Evolutionary conservation across 2,797 vertebrate genomes (phyloP), one percentile per base, ranked within the genome.

Genomic region (Cirrhinus mrigala): DNA sequence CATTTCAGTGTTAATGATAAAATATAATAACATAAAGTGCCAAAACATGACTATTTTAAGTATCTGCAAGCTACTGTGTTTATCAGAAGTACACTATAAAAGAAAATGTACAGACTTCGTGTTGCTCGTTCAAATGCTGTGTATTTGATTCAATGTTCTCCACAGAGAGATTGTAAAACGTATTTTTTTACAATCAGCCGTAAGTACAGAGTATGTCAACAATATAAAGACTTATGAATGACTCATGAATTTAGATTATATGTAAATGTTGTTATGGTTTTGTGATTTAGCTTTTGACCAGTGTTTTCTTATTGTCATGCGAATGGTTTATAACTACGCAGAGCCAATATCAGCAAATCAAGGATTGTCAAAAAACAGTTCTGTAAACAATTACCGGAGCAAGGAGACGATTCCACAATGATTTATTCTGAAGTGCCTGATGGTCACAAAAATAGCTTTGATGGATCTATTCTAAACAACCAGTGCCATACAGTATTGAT

Each of bases 191-290:
- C 91, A 89, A 90, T 93, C 93, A 95, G 95, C 95, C 94, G 88
- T 91, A 92, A 94, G 94, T 96, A 96, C 95, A 90, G 89, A 95
- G 94, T 95, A 96, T 96, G 95, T 96, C 95, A 95, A 95, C 89
- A 89, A 85, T 85, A 78, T 86, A 48, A 88, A 54, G 85, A 85
- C 91, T 90, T 81, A 92, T 90, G 90, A 90, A 92, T 86, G 89
- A 66, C 64, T 84, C 92, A 92, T 93, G 93, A 92, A 92, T 94
- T 93, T 91, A 94, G 94, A 93, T 80, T 68, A 64, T 29, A 14
- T 48, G 86, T 89, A 88, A 88, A 48, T 89, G 88, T 91, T 88
- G 6, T 85, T 92, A 90, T 46, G 70, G 22, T 44, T 85, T 33
- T 9, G 40, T 81, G 92, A 48, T 86, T 74, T 85, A 81, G 89